A percentile compares a stretch with the other conserved stretches of the same genome.
Evolutionary conservation across 1,140 invertebrate species (phyloP).

Genomic region (Palaemon carinicauda): DNA sequence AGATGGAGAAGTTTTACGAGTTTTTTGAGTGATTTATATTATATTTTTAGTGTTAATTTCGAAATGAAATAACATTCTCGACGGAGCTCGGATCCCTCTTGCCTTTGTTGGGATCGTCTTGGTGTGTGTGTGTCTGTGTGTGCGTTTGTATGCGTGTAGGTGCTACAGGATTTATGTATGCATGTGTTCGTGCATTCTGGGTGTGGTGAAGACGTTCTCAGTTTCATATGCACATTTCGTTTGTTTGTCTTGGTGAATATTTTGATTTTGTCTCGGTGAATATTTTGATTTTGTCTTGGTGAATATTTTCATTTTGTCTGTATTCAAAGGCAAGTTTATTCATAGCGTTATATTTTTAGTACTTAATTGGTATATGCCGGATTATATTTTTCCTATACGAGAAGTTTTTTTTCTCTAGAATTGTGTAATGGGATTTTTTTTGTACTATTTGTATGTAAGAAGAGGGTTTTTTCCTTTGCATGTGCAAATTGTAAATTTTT

Average conservation of each 20-base stretch:
- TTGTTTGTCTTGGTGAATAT: background rate
- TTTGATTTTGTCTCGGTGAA: no score
- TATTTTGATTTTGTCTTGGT: background rate
- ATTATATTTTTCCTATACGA: no score
- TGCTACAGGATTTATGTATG: background rate
- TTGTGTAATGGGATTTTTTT: no score
- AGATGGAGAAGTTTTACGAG: background rate
- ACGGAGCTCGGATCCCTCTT: background rate
- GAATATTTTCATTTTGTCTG: no score
- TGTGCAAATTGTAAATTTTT: no score
- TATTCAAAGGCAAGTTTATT: no score
- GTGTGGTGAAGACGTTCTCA: background rate
- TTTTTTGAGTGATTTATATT: conserved; percentile 2
- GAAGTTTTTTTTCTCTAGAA: no score
- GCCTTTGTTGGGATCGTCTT: background rate
- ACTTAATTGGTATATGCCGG: no score
- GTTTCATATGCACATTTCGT: background rate
- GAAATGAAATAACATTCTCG: conserved; percentile 3
- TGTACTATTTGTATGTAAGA: no score
- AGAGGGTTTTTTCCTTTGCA: no score
- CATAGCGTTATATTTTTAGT: no score
- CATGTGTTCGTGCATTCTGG: background rate
- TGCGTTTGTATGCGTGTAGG: background rate
- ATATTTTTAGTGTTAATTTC: conserved; percentile 7
- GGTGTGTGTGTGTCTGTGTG: background rate